A percentile compares a stretch with the other conserved stretches of the same genome.
phyloP scores from a whole-genome alignment of 2,888 invertebrate species.

The Trachelus tabidus region DNA sequence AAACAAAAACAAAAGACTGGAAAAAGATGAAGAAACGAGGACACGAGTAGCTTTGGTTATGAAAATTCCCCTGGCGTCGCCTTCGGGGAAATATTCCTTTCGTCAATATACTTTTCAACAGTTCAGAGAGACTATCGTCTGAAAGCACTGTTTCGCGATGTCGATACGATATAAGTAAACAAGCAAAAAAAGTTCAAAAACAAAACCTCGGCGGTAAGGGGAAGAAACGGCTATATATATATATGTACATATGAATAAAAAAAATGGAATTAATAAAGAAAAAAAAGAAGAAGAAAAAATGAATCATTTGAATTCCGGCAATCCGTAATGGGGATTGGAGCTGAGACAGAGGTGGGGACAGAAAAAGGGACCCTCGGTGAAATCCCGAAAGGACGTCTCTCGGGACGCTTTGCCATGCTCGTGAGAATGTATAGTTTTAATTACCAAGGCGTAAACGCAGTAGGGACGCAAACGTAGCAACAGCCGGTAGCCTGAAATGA shows the following conservation, averaged over 20 bases:
- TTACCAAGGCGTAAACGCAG: conserved; percentile 1
- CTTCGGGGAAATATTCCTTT: too few species aligned
- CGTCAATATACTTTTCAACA: too few species aligned
- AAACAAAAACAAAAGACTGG: not conserved
- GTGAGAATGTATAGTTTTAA: conserved; percentile 1
- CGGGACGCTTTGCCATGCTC: not conserved
- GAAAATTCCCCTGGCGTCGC: not conserved
- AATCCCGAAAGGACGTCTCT: not conserved
- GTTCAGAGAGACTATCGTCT: too few species aligned
- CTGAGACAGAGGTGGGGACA: too few species aligned
- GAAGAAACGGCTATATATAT: not conserved
- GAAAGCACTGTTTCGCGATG: not conserved
- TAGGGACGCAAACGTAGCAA: not conserved
- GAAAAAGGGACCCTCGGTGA: not conserved
- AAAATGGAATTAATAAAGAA: not conserved
- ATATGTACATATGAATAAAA: not conserved
- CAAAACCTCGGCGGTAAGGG: not conserved
- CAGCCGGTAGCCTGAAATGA: conserved; percentile 3
- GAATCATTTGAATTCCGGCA: not conserved
- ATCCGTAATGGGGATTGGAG: not conserved
- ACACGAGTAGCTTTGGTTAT: not conserved
- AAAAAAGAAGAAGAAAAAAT: not conserved
- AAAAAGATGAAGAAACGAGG: not conserved
- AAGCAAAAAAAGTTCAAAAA: not conserved
- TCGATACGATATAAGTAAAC: not conserved